phyloP scores from a whole-genome alignment of 92 coral and sea anemone species.

The Epizoanthus ramosus region DNA sequence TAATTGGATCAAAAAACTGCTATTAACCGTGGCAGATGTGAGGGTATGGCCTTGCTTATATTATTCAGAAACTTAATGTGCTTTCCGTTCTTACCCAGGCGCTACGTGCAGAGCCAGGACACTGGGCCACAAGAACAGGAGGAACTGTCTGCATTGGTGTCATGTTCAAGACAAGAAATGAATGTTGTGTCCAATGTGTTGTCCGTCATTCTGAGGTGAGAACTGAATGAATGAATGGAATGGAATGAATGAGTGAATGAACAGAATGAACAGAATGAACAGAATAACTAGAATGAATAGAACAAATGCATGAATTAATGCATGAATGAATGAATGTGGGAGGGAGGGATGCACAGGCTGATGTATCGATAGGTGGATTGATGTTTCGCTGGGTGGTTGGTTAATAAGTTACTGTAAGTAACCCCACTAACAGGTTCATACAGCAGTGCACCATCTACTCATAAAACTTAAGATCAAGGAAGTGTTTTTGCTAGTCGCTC shows the following conservation, averaged over 20 bases:
- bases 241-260: neutral
- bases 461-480: too few species aligned
- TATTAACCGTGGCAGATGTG: neutral
- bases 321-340: too few species aligned
- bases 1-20: neutral
- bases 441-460: too few species aligned
- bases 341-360: neutral
- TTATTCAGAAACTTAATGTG: neutral
- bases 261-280: too few species aligned
- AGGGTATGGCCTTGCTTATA: neutral
- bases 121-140: constrained; percentile 50
- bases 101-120: constrained; percentile 75
- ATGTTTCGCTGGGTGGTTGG: too few species aligned
- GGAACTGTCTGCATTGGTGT: constrained; percentile 73
- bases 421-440: too few species aligned
- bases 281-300: too few species aligned
- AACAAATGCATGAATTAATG: too few species aligned
- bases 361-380: too few species aligned
- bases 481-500: too few species aligned
- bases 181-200: constrained; percentile 78
- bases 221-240: neutral
- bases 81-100: constrained; percentile 51
- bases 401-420: too few species aligned
- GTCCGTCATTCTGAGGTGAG: constrained; percentile 91
- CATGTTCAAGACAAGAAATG: constrained; percentile 80